These are phyloP conservation scores for Drosophila borealis DNA, from an alignment of 2,888 invertebrate species.

Conservation along the genomic window DNA sequence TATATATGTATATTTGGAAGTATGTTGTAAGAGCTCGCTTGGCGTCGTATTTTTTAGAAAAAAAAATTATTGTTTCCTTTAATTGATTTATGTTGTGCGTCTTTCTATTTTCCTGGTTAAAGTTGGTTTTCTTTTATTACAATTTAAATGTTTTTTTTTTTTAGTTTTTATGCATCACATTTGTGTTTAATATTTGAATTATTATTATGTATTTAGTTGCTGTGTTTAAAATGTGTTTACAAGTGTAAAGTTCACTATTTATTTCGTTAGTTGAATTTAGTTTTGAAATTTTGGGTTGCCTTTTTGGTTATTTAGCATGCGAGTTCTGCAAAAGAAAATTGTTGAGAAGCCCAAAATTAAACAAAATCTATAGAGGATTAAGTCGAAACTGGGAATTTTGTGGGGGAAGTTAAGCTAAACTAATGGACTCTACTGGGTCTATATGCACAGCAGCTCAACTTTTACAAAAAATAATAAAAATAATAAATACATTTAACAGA, in stretches of 20 bases:
- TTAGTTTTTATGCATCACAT: conserved; percentile 67
- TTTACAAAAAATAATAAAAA: neutral
- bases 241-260: conserved; percentile 62
- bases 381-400: conserved; percentile 4
- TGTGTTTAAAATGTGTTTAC: conserved; percentile 50
- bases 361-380: conserved; percentile 65
- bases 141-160: conserved; percentile 41
- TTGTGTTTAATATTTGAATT: conserved; percentile 42
- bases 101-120: conserved; percentile 34
- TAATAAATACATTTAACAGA: conserved; percentile 1
- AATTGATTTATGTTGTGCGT: conserved; percentile 66
- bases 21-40: conserved; percentile 27
- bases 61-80: conserved; percentile 76
- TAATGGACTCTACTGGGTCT: conserved; percentile 1
- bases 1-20: conserved; percentile 2
- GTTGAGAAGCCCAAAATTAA: conserved; percentile 76
- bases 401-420: conserved; percentile 19
- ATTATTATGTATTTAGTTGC: conserved; percentile 42
- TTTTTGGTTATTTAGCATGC: conserved; percentile 67
- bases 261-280: conserved; percentile 56
- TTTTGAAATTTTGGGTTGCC: conserved; percentile 61
- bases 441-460: conserved; percentile 19
- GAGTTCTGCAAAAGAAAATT: conserved; percentile 79
- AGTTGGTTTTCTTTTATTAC: conserved; percentile 24
- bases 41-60: conserved; percentile 27